These are phyloP conservation scores for Heterocephalus glaber DNA, from an alignment of 2,113 vertebrate genomes.

Conservation along the genomic window DNA sequence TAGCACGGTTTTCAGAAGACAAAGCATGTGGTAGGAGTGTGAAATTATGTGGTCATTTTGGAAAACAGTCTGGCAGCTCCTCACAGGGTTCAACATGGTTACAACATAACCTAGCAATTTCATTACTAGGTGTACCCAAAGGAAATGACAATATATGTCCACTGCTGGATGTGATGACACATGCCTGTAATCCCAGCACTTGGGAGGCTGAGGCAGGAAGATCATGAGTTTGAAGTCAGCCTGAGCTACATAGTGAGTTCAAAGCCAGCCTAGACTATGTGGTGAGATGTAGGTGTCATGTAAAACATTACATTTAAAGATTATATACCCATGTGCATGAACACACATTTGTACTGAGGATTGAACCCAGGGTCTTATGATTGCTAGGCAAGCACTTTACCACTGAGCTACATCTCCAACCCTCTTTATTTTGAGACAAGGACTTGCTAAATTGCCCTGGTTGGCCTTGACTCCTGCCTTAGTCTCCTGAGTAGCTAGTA, in stretches of 20 bases:
- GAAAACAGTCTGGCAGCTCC: not conserved
- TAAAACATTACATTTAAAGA: not conserved
- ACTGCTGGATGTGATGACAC: no score
- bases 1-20: not conserved
- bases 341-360: not conserved
- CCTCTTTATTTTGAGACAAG: not conserved
- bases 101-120: not conserved
- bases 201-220: not conserved
- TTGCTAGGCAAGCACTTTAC: not conserved
- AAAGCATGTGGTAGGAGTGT: no score
- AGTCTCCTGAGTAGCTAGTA: not conserved
- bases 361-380: not conserved
- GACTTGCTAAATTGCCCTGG: not conserved
- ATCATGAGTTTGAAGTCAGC: not conserved
- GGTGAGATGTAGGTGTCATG: not conserved
- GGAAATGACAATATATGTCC: no score
- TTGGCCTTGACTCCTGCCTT: not conserved
- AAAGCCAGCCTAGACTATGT: not conserved
- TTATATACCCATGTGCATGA: not conserved
- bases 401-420: not conserved
- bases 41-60: not conserved
- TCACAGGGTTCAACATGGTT: not conserved
- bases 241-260: not conserved
- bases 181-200: not conserved
- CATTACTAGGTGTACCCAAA: no score